Percentiles rank a stretch among this genome's conserved stretches.
phyloP scores from a whole-genome alignment of 1,140 invertebrate genomes.

The Calliopsis andreniformis region DNA sequence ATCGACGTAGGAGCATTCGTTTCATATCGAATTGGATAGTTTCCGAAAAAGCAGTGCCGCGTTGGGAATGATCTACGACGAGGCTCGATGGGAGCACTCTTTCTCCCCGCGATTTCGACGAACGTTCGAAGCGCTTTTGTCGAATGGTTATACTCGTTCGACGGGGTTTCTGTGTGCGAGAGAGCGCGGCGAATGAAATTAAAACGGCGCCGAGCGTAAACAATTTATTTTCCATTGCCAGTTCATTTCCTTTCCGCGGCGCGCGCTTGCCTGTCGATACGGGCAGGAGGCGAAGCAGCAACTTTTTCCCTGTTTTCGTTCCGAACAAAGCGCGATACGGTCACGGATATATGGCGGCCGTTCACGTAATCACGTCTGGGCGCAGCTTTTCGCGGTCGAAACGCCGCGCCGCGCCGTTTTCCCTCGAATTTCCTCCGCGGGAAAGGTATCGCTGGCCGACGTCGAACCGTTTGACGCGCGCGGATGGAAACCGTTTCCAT shows the following conservation, averaged over 20 bases:
- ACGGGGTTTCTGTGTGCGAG: neutral
- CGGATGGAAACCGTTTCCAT: neutral
- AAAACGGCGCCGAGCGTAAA: neutral
- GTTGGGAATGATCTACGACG: too few species aligned
- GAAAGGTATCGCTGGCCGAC: neutral
- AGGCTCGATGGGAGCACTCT: too few species aligned
- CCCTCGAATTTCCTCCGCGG: neutral
- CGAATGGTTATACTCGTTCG: neutral
- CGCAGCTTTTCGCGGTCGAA: slow-evolving; percentile 1
- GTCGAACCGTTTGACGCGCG: neutral
- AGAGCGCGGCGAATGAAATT: neutral
- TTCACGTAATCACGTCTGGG: slow-evolving; percentile 24
- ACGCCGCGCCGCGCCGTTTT: neutral
- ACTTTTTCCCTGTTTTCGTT: slow-evolving; percentile 17
- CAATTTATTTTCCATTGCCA: slow-evolving; percentile 24
- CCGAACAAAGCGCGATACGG: slow-evolving; percentile 2
- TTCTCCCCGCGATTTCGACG: too few species aligned
- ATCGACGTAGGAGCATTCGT: neutral
- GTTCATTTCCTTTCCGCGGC: slow-evolving; percentile 8
- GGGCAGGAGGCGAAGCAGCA: neutral
- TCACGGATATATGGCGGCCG: neutral
- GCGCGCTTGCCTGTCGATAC: neutral
- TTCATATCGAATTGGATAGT: neutral
- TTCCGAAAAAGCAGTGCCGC: too few species aligned
- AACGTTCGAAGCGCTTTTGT: slow-evolving; percentile 9